Evolutionary conservation across 2,888 invertebrate species (phyloP).

Genomic region (Cheilosia grossa): DNA sequence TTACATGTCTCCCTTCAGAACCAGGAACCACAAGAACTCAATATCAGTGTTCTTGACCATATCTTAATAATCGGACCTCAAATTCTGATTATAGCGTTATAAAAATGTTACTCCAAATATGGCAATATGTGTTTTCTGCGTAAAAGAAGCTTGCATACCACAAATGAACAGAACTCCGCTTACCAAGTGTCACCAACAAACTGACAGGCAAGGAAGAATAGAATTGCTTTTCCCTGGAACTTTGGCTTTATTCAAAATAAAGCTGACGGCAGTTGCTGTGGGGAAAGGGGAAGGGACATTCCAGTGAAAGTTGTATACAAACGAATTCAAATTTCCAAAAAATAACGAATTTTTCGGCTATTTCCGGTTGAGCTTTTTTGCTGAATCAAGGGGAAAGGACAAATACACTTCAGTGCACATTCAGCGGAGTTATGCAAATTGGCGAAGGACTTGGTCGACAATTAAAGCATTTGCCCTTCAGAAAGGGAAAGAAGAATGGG

Average conservation of each 20-base stretch:
- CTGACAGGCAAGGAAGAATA: background rate
- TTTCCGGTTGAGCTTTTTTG: slow-evolving; percentile 52
- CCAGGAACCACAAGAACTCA: too few relatives aligned
- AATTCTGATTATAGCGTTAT: too few relatives aligned
- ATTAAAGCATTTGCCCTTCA: slow-evolving; percentile 53
- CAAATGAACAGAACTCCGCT: background rate
- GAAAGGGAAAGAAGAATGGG: background rate
- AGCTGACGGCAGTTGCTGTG: background rate
- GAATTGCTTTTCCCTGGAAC: background rate
- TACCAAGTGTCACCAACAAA: background rate
- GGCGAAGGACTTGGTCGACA: slow-evolving; percentile 46
- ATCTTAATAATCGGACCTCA: too few relatives aligned
- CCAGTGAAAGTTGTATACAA: slow-evolving; percentile 10
- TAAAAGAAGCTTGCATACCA: background rate
- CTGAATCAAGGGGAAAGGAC: slow-evolving; percentile 52
- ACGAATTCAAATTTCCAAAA: slow-evolving; percentile 49
- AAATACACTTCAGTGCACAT: slow-evolving; percentile 53
- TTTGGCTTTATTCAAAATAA: background rate
- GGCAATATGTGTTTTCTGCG: too few relatives aligned
- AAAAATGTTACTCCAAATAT: background rate
- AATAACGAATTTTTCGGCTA: slow-evolving; percentile 22
- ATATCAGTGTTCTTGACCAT: too few relatives aligned
- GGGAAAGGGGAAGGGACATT: slow-evolving; percentile 9
- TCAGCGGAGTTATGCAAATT: slow-evolving; percentile 63
- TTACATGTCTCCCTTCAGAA: too few relatives aligned